Base-by-base conservation (phyloP, 2,888 invertebrate species). In the Parascotia fuliginaria region DNA sequence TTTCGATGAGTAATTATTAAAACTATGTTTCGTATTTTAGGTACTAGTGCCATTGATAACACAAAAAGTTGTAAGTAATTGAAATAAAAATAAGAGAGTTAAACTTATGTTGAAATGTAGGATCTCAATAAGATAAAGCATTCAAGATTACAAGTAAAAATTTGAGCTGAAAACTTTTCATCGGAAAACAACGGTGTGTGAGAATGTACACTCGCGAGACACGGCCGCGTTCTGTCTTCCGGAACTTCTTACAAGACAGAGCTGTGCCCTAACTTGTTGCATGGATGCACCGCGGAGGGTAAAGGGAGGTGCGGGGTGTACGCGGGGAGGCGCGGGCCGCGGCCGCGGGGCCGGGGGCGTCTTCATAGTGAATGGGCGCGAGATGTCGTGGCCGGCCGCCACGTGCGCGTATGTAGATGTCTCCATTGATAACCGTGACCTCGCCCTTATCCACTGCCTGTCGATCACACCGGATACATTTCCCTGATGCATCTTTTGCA, bases 301-400 rank as follows among this genome's bases (percentile, higher is more conserved):
- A 73, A 77, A 77, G 70, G 77, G 74, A 64, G 36, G 69, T 44
- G 70, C 56, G 68, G 73, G 65, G 56, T n/a, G 64, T 49, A 69
- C 58, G 73, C 63, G 73, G 63, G 65, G 60, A 59, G 69, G 65
- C 47, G 51, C 29, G 65, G 63, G 44, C 60, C 56, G 75, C 68
- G 65, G 73, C 16, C 39, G 46, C 57, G 65, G 61, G 55, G 45
- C 52, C 50, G 69, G 77, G 74, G 80, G 75, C 81, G 85, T 87
- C 88, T 89, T 87, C 83, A 87, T 84, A 89, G 93, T 87, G 93
- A 94, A 89, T 89, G 90, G 87, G 89, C 85, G 85, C 88, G 89
- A 87, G 90, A 89, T 89, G 89, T 89, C 88, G 89, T 85, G 89
- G 89, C 83, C 87, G 85, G 85, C 82, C 76, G 77, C 83, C 87